phyloP scores from a whole-genome alignment of 2,888 invertebrate species.

The Lottia scabra region DNA sequence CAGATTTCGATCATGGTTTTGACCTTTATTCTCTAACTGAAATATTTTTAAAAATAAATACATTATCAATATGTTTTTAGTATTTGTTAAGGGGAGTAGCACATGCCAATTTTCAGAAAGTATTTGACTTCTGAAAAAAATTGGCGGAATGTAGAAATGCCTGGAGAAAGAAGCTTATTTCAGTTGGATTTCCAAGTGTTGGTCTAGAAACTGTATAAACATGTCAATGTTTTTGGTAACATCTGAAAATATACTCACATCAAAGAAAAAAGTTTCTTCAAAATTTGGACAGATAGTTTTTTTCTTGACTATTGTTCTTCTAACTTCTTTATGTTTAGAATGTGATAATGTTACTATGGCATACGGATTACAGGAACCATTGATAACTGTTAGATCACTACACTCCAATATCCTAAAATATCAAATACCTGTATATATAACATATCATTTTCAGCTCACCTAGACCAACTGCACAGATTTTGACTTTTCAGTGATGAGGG shows the following conservation, averaged over 20 bases:
- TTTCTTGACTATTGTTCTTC: slow-evolving; percentile 87
- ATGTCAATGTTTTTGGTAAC: too few relatives aligned
- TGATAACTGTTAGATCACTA: slow-evolving; percentile 87
- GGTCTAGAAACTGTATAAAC: too few relatives aligned
- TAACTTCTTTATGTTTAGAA: slow-evolving; percentile 73
- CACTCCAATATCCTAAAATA: slow-evolving; percentile 80
- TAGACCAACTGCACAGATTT: too few relatives aligned
- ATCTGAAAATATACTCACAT: slow-evolving; percentile 71
- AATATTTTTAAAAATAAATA: slow-evolving; percentile 8
- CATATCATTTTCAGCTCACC: too few relatives aligned
- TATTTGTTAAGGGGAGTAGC: too few relatives aligned
- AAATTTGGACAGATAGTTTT: slow-evolving; percentile 91
- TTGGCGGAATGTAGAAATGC: too few relatives aligned
- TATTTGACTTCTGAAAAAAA: too few relatives aligned
- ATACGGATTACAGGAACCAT: slow-evolving; percentile 92
- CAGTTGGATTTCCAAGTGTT: too few relatives aligned
- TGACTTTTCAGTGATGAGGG: too few relatives aligned
- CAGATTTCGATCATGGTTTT: slow-evolving; percentile 53
- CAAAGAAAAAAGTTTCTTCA: slow-evolving; percentile 87
- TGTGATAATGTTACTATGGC: slow-evolving; percentile 81
- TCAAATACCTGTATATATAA: not conserved
- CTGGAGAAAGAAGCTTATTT: too few relatives aligned
- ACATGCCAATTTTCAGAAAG: too few relatives aligned
- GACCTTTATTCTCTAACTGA: slow-evolving; percentile 55
- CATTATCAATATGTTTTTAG: too few relatives aligned